Evolutionary conservation across 2,797 vertebrate species (phyloP), one percentile per base, ranked within the genome.

Genomic region (Tenualosa ilisha): DNA sequence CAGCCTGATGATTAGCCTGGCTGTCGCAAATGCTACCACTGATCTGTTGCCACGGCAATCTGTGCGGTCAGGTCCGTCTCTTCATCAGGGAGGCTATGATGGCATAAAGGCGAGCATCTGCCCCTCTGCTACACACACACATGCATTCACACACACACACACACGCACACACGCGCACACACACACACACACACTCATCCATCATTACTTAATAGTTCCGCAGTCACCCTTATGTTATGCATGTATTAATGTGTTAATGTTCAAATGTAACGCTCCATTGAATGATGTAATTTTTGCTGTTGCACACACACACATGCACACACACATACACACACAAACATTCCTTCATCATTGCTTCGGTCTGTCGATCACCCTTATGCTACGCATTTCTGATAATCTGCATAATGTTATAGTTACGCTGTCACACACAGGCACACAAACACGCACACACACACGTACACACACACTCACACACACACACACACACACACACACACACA

Each of bases 91-190:
- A 72, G 26, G 8, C 31, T 3, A 31, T 72, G 11, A 72, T 72
- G 65, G 65, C 65, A 40, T 40, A 26, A 37, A 31, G 65, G 13
- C 12, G 37, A 31, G 37, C 65, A 72, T 31, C 65, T 31, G 65
- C 9, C 24, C 15, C n/a, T 26, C 61, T 65, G n/a, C 61, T 24
- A 2, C 61, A 11, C 61, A 24, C 22, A 81, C 83, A 84, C 83
- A 51, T 22, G 50, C 61, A 72, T 37, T 81, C 46, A 59, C 65
- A 61, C 59, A 85, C n/a, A 65, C 61, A 65, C 61, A 26, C 61
- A n/a, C n/a, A 79, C 83, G 72, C 83, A 72, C 40, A 68, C 61
- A 51, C 37, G 81, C 46, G 53, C 63, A 59, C 56, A 85, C 59
- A 59, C 61, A 65, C 31, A 56, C 81, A 82, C 49, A 59, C 12